Evolutionary conservation across 1,140 invertebrate genomes (phyloP), one percentile per base, ranked within the genome.

Genomic region (Helicoverpa zea): DNA sequence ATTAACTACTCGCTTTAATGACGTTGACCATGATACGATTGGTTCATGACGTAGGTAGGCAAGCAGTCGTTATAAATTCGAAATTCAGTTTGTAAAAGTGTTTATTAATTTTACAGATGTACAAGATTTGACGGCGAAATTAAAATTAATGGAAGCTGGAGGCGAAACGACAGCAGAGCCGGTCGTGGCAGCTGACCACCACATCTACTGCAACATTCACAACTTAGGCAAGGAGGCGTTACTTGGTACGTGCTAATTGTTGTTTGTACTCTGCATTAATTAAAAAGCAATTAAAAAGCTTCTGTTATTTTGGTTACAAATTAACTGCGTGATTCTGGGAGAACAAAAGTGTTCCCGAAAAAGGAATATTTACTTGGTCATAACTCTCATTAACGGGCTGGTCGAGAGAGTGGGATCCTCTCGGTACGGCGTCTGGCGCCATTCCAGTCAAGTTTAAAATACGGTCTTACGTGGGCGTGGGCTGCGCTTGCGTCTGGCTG

Each of bases 151-250:
- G 93, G 93, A 94, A 80, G 87, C 91, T 4, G 93, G 92, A n/a
- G 88, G 87, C 4, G 91, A 92, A 52, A 61, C 89, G 47, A 86
- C 90, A 49, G 84, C 81, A 2, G 92, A 93, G 76, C 91, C 90
- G 35, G 81, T 88, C 9, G 61, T 87, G 59, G 80, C 91, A 30
- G 84, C 87, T 12, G 89, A 89, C 75, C 90, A 92, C 79, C 92
- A 94, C 85, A 88, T 94, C 82, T 94, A 94, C 85, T 94, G 92
- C 84, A 94, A 94, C 84, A 91, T 94, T 82, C 90, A 94, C 82
- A n/a, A 68, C 64, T 83, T 91, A 70, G 90, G 88, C 63, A 94
- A 94, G 87, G 90, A 94, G 75, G 84, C 88, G 81, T 86, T 94
- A 61, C 83, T 93, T 58, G 93, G 93, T 93, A 83, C 85, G 90